These are phyloP conservation scores for Drosophila borborema DNA, from an alignment of 2,888 invertebrate genomes.

Conservation along the genomic window DNA sequence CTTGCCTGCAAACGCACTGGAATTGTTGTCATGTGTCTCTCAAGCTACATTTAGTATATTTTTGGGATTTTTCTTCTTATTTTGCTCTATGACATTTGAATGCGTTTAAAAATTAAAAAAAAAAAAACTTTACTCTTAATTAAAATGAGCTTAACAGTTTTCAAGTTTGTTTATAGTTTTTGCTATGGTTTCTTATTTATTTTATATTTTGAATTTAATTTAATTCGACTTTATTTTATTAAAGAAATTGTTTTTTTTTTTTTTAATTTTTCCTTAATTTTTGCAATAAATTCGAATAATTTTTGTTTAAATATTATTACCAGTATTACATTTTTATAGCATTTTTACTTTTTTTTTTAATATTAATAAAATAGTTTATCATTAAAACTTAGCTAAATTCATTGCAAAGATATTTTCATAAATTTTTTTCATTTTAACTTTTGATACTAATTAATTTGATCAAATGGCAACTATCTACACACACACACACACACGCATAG, in stretches of 20 bases:
- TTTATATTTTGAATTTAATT: no score
- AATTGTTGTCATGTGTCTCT: not conserved
- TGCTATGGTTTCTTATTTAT: no score
- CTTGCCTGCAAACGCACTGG: not conserved
- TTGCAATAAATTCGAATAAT: not conserved
- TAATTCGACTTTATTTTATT: not conserved
- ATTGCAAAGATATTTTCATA: not conserved
- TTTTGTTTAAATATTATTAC: not conserved
- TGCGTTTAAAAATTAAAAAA: not conserved
- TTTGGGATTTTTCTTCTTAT: not conserved
- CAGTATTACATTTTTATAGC: not conserved
- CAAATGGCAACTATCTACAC: slow-evolving; percentile 14
- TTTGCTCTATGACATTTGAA: not conserved
- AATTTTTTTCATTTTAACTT: not conserved
- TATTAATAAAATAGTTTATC: not conserved
- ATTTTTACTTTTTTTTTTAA: not conserved
- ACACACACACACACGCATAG: slow-evolving; percentile 8
- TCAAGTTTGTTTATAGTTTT: no score
- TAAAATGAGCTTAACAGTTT: no score
- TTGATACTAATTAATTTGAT: slow-evolving; percentile 15
- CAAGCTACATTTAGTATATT: not conserved
- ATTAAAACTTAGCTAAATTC: not conserved
- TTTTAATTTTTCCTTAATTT: not conserved
- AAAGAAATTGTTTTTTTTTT: not conserved
- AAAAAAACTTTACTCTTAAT: no score